phyloP scores from a whole-genome alignment of 2,797 vertebrate genomes.

The Chaunax sp. region DNA sequence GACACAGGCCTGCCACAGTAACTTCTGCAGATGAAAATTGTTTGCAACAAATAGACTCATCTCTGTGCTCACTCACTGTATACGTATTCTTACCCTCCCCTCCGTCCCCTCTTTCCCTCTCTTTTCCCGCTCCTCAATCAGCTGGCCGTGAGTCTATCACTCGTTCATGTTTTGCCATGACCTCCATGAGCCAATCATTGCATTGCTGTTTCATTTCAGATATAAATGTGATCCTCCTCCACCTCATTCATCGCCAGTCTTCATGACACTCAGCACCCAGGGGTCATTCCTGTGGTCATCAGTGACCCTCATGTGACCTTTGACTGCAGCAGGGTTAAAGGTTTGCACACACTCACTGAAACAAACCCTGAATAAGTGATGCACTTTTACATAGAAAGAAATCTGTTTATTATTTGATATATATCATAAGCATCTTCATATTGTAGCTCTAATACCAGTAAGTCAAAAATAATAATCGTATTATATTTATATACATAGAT shows the following conservation, averaged over 20 bases:
- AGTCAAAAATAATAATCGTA: slow-evolving; percentile 88
- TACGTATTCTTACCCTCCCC: no score
- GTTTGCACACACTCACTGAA: slow-evolving; percentile 23
- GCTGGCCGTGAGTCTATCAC: neutral
- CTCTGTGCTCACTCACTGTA: neutral
- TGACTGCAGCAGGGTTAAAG: slow-evolving; percentile 15
- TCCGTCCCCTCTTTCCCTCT: no score
- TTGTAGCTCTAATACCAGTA: slow-evolving; percentile 84
- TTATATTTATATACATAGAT: slow-evolving; percentile 79
- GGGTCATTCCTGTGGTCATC: slow-evolving; percentile 1
- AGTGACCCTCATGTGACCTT: neutral
- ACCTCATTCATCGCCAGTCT: neutral
- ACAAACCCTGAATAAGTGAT: slow-evolving; percentile 46
- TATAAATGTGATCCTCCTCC: neutral
- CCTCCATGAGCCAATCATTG: neutral
- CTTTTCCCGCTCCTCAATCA: neutral
- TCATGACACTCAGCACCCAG: neutral
- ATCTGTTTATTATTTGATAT: slow-evolving; percentile 84
- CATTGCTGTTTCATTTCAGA: no score
- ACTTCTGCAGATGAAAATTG: no score
- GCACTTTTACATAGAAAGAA: slow-evolving; percentile 83
- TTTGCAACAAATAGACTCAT: no score
- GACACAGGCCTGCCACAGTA: no score
- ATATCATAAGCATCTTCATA: slow-evolving; percentile 85
- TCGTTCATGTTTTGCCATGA: neutral